These are phyloP conservation scores for crab-eating macaque (Macaca fascicularis) DNA, from an alignment of 2,113 vertebrate genomes.

Conservation along the genomic window T2T-MFA8v1.1 NC_088375.1:196561001-196561500, in stretches of 20 bases:
- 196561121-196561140: not conserved
- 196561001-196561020: no score
- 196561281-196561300: not conserved
- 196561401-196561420: not conserved
- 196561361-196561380: not conserved
- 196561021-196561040: no score
- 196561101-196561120: not conserved
- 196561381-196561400: not conserved
- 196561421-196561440: not conserved
- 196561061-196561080: not conserved
- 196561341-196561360: not conserved
- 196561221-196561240: not conserved
- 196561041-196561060: not conserved
- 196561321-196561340: not conserved
- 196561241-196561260: not conserved
- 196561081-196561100: not conserved
- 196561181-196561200: not conserved
- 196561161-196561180: not conserved
- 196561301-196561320: not conserved
- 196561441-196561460: not conserved
- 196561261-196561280: not conserved
- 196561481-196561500: not conserved
- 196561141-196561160: not conserved
- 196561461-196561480: not conserved
- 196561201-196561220: not conserved